phyloP scores from a whole-genome alignment of 2,888 invertebrate species.

The Drosophila neutralis region DNA sequence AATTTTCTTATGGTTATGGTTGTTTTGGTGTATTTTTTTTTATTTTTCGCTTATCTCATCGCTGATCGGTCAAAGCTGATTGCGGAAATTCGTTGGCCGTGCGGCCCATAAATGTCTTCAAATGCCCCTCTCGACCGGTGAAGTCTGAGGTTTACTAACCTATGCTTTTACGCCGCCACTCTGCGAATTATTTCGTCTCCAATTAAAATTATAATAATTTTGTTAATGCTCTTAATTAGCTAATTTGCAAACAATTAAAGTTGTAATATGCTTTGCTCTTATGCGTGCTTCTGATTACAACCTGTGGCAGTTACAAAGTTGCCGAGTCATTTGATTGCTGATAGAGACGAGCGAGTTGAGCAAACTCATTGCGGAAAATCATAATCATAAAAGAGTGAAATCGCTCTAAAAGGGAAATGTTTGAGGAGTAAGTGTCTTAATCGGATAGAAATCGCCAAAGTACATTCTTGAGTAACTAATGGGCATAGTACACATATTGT shows the following conservation, averaged over 20 bases:
- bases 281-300: conserved; percentile 30
- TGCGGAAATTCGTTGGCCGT: conserved; percentile 66
- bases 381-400: conserved; percentile 23
- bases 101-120: conserved; percentile 46
- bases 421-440: conserved; percentile 7
- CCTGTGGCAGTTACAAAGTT: conserved; percentile 41
- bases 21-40: conserved; percentile 18
- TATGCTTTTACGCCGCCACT: conserved; percentile 7
- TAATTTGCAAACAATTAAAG: conserved; percentile 79
- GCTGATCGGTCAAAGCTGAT: conserved; percentile 48
- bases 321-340: conserved; percentile 68
- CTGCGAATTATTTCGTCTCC: conserved; percentile 37
- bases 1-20: conserved; percentile 74
- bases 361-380: conserved; percentile 51
- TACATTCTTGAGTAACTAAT: neutral
- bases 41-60: conserved; percentile 51
- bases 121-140: conserved; percentile 17
- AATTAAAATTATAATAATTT: conserved; percentile 61
- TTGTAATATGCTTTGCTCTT: conserved; percentile 24
- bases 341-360: conserved; percentile 36
- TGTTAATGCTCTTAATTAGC: conserved; percentile 66
- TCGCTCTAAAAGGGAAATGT: conserved; percentile 36
- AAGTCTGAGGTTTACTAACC: conserved; percentile 44
- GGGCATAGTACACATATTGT: neutral
- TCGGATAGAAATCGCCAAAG: conserved; percentile 9